phyloP scores from a whole-genome alignment of 2,113 vertebrate genomes.

The mouse (Mus musculus) region DNA sequence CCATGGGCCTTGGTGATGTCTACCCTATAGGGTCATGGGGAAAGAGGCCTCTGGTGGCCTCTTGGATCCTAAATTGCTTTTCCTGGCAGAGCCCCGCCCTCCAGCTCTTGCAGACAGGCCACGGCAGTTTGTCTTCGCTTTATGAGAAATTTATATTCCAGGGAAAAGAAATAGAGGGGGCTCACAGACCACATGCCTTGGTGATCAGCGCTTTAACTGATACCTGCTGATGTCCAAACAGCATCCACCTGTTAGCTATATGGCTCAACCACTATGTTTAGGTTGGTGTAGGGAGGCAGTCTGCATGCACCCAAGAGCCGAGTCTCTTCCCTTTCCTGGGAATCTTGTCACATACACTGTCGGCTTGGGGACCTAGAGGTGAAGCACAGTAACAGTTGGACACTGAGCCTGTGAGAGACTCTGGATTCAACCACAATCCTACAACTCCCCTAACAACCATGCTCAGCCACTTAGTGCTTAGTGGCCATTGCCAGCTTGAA shows the following conservation, averaged over 20 bases:
- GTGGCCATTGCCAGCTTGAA: neutral
- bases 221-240: too few relatives aligned
- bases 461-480: neutral
- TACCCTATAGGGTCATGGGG: conserved; percentile 70
- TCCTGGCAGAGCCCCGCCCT: conserved; percentile 65
- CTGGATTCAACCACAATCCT: neutral
- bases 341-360: neutral
- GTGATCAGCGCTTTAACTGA: neutral
- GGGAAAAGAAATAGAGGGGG: neutral
- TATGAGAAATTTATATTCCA: conserved; percentile 54
- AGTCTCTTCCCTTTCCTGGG: too few relatives aligned
- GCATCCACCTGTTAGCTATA: rapidly evolving
- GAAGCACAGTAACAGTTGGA: neutral
- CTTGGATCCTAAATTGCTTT: conserved; percentile 72
- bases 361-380: neutral
- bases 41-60: conserved; percentile 74
- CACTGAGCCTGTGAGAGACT: neutral
- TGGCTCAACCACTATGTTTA: neutral
- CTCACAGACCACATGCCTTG: neutral
- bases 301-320: rapidly evolving
- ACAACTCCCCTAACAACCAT: neutral
- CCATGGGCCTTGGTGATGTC: conserved; percentile 65
- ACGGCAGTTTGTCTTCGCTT: neutral
- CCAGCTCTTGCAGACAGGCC: conserved; percentile 54
- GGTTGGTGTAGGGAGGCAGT: rapidly evolving